Evolutionary conservation across 2,888 invertebrate genomes (phyloP), one percentile per base, ranked within the genome.

Genomic region (Eilema depressum): DNA sequence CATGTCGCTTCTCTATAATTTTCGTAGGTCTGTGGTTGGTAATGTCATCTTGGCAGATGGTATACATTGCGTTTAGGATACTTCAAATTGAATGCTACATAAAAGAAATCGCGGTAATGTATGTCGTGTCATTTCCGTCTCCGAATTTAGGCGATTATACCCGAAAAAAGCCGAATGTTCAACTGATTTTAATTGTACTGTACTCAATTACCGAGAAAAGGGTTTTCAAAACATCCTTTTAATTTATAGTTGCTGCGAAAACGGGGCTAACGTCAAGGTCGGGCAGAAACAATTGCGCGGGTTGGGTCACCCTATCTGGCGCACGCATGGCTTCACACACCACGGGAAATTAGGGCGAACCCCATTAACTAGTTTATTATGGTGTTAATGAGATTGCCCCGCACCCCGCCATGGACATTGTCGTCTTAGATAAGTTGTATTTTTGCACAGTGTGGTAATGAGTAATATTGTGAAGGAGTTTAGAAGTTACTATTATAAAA

Each of bases 351-450:
- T 83, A 81, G 66, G 71, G 57, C 68, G 56, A n/a, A 65, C 60
- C 68, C 73, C 79, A 81, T 81, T 81, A 81, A 65, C 68, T 63
- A 25, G 71, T 66, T 78, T 76, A 83, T 81, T 78, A 78, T 76
- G 63, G 79, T 69, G 76, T 72, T 80, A 78, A 80, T 83, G 81
- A 81, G 79, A 68, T 66, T 64, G 57, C 53, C 61, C 37, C 26
- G 11, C 17, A n/a, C 62, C 61, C 26, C 26, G 11, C 12, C 11
- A 37, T 61, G 37, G 12, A 14, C 10, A 53, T 47, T 65, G 33
- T 64, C 37, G 14, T 59, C 25, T 69, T 30, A 64, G 69, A 59
- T 47, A 25, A 47, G 20, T 64, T 56, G 25, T 66, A 25, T n/a
- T 64, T 28, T 37, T 23, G 25, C 59, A 17, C 5, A 59, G 23